Base-by-base conservation (phyloP, 37 sponge, comb jelly and placozoan genomes). In the Agelas oroides region DNA sequence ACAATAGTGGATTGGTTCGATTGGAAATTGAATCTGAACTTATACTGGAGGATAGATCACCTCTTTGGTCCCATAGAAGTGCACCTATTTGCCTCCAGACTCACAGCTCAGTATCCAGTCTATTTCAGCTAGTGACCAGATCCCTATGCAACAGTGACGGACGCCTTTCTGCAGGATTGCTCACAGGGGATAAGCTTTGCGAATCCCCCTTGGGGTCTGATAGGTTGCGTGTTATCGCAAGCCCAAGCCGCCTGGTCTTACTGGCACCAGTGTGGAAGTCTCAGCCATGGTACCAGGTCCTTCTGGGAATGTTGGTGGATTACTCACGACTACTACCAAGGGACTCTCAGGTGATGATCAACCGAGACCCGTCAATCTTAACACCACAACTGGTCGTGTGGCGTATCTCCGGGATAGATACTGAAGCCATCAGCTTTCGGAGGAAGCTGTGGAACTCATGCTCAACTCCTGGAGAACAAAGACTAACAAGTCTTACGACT, bases 71-170 rank as follows among this genome's bases (percentile, higher is more conserved):
- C 80, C 32, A 37, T 64, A 11, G 18, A 61, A 18, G 52, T 64
- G n/a, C 40, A 78, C 67, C 66, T 78, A n/a, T 78, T 78, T 60
- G 73, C 31, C 80, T 70, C 72, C 81, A 68, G 37, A 53, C n/a
- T n/a, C n/a, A n/a, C n/a, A n/a, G n/a, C n/a, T n/a, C n/a, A n/a
- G n/a, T n/a, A n/a, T n/a, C n/a, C 65, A 5, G 19, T 27, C 39
- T 80, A 32, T 59, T 59, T 72, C 74, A 83, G 84, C 64, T 83
- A 62, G n/a, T n/a, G n/a, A n/a, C n/a, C n/a, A n/a, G n/a, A n/a
- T n/a, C 84, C n/a, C n/a, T n/a, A n/a, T n/a, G 62, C 66, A 54
- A 31, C 20, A 27, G 65, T 25, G 8, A 21, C 34, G 31, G 80
- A 78, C 33, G 80, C 80, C 12, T 78, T 78, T 66, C 34, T 30